Base-by-base conservation (phyloP, 2,113 vertebrate species). In the Blennius ocellaris region DNA sequence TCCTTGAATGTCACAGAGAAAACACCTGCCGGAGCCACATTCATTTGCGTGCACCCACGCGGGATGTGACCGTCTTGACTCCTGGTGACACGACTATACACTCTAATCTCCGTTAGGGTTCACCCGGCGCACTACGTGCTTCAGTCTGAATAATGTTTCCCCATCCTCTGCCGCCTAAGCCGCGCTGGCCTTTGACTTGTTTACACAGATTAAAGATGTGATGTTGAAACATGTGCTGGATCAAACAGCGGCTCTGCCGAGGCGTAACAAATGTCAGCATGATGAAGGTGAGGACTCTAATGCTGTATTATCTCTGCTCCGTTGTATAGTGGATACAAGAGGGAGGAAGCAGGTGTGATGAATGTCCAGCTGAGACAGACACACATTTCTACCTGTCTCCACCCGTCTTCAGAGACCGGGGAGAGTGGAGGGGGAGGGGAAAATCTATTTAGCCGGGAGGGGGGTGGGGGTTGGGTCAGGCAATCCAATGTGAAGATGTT, bases 171-270 rank as follows among this genome's bases (percentile, higher is more conserved):
- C 66, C 78, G 60, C 56, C 73, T 49, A 71, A 76, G 56, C 88
- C 72, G 52, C 17, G 36, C 64, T 80, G 84, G 66, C 90, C 89
- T 92, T 90, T 89, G 84, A 90, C 89, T 91, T 91, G 83, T 91
- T 92, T 88, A 85, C 80, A 80, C 81, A 93, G 79, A 90, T 89
- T 77, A 84, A 76, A 88, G 82, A 86, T 82, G 70, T 82, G 82
- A 86, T 87, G 83, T 70, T 87, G 80, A 90, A 90, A 86, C 78
- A 72, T 81, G 82, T 15, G 73, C 66, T 9, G 74, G 74, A 89
- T 90, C 70, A 77, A 76, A 77, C 30, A 40, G 69, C 55, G 8
- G 47, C 77, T 65, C 67, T 72, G 78, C 40, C n/a, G 47, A 82
- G 80, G 76, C 56, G 81, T 81, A 83, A 76, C 78, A 80, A 86